A percentile compares a stretch with the other conserved stretches of the same genome.
Conservation (phyloP, 2,113 vertebrate species). For the Phylloscopus trochilus region DNA sequence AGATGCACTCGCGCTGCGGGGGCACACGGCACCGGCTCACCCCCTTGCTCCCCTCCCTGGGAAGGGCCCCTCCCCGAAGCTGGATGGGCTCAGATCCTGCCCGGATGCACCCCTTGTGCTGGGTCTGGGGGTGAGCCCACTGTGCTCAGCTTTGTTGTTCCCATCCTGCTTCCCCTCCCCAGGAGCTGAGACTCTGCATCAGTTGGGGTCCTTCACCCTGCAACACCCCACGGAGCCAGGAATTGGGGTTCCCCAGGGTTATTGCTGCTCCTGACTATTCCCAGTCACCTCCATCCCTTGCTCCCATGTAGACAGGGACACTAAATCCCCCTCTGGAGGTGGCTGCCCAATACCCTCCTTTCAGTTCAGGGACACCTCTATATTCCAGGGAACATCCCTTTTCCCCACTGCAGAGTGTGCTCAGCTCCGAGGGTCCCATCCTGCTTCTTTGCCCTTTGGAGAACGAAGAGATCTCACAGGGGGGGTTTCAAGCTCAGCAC, state of each 20-base stretch:
- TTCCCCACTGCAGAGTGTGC: not conserved
- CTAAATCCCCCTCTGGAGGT: not conserved
- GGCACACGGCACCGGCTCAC: not conserved
- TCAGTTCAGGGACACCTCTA: not conserved
- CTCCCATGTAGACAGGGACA: no score
- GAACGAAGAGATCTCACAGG: no score
- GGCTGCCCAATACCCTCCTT: no score
- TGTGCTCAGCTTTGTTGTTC: not conserved
- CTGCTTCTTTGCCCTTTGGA: not conserved
- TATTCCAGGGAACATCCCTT: not conserved
- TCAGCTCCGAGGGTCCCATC: not conserved
- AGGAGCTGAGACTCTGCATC: not conserved
- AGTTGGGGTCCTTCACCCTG: not conserved
- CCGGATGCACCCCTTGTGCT: no score
- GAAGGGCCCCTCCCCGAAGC: not conserved
- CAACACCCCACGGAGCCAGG: no score
- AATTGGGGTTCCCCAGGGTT: not conserved
- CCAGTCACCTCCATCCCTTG: no score
- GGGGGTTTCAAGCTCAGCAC: not conserved
- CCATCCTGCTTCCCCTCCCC: rapidly evolving
- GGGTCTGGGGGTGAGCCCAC: not conserved
- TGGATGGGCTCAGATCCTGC: not conserved
- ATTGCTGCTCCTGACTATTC: no score
- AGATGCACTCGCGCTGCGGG: no score
- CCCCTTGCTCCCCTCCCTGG: not conserved